phyloP scores from a whole-genome alignment of 2,888 invertebrate species.

The Hypomecis atomaria region DNA sequence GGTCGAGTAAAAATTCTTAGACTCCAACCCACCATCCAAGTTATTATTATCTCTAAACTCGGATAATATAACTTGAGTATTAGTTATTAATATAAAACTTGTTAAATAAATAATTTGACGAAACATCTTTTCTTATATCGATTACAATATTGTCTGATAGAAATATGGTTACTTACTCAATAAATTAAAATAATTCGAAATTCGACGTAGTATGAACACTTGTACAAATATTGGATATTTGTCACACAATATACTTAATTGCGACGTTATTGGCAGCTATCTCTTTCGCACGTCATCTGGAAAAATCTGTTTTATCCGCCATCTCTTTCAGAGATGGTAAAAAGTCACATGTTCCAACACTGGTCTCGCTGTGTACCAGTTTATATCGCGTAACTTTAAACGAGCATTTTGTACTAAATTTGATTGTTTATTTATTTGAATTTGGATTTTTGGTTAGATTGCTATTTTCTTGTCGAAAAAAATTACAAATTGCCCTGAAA shows the following conservation, averaged over 20 bases:
- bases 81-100: not conserved
- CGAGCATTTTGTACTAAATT: too few species aligned
- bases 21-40: not conserved
- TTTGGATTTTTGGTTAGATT: too few species aligned
- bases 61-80: not conserved
- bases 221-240: constrained; percentile 10
- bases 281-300: too few species aligned
- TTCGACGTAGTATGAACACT: constrained; percentile 16
- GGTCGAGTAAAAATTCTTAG: not conserved
- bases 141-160: not conserved
- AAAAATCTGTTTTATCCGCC: too few species aligned
- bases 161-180: not conserved
- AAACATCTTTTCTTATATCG: not conserved
- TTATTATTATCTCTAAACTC: constrained; percentile 1
- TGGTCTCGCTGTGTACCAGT: too few species aligned
- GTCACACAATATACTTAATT: not conserved
- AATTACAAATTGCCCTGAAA: too few species aligned
- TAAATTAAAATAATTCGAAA: not conserved
- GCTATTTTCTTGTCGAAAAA: too few species aligned
- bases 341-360: too few species aligned
- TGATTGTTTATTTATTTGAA: too few species aligned
- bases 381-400: too few species aligned
- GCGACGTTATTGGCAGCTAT: not conserved
- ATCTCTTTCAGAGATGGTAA: too few species aligned
- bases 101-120: not conserved